Evolutionary conservation across 2,113 vertebrate genomes (phyloP).

Genomic region (Montifringilla adamsi): DNA sequence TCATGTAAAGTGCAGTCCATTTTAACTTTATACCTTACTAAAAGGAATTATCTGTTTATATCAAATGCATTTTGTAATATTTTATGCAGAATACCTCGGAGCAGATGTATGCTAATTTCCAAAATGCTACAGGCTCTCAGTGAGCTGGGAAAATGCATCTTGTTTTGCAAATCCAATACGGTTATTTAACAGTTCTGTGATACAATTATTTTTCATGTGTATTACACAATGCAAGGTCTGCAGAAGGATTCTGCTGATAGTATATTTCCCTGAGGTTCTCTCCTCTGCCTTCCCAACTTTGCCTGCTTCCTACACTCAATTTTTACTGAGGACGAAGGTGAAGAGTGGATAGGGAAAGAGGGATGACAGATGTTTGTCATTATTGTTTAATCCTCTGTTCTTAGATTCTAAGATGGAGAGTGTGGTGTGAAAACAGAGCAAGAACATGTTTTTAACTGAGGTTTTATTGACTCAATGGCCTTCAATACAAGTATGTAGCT

Average conservation of each 20-base stretch:
- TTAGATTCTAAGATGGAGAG: not conserved
- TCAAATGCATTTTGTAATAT: not conserved
- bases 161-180: conserved; percentile 26
- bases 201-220: conserved; percentile 31
- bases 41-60: conserved; percentile 36
- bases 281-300: not conserved
- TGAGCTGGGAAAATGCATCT: not conserved
- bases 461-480: not conserved
- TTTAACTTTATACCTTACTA: conserved; percentile 32
- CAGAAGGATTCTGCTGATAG: conserved; percentile 43
- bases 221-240: not conserved
- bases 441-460: not conserved
- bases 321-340: conserved; percentile 19
- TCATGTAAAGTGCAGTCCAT: not conserved
- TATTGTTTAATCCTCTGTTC: not conserved
- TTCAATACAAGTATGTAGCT: not conserved
- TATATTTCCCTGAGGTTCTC: conserved; percentile 42
- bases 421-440: not conserved
- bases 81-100: conserved; percentile 22
- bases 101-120: conserved; percentile 21
- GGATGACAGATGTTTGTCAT: conserved; percentile 8
- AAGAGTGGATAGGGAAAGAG: conserved; percentile 4
- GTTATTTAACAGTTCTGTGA: conserved; percentile 51
- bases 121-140: not conserved
- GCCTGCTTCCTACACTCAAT: not conserved